Evolutionary conservation across 2,888 invertebrate genomes (phyloP).

Genomic region (Osmoderma eremita): DNA sequence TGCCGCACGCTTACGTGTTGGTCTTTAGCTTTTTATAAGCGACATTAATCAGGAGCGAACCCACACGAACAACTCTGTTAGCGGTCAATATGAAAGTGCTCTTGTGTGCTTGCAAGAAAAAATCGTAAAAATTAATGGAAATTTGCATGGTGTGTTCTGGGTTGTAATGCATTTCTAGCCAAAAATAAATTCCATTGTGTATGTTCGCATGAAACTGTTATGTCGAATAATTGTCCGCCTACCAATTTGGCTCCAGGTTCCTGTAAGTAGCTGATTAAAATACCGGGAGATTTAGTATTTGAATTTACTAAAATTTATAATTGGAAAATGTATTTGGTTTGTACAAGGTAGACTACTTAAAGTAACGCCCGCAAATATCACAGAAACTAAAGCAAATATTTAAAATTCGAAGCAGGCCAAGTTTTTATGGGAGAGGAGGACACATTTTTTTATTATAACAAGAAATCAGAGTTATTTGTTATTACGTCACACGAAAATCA

Average conservation of each 20-base stretch:
- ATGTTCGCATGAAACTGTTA: slow-evolving; percentile 13
- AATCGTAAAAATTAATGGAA: not conserved
- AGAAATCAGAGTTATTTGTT: too few species aligned
- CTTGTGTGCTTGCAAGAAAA: not conserved
- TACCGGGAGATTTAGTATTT: not conserved
- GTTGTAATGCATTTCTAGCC: slow-evolving; percentile 8
- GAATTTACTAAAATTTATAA: too few species aligned
- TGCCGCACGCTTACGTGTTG: slow-evolving; percentile 4
- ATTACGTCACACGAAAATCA: too few species aligned
- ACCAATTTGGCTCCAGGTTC: not conserved
- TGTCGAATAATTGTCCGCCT: slow-evolving; percentile 5
- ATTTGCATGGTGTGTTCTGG: not conserved
- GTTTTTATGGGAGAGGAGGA: too few species aligned
- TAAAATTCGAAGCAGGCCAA: too few species aligned
- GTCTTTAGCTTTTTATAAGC: slow-evolving; percentile 31
- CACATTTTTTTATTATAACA: too few species aligned
- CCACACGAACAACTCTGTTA: not conserved
- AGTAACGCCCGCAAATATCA: too few species aligned
- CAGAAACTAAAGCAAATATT: too few species aligned
- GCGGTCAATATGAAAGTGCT: slow-evolving; percentile 5
- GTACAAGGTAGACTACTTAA: too few species aligned
- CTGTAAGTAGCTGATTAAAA: slow-evolving; percentile 3
- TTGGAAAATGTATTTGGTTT: not conserved
- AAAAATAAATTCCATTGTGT: slow-evolving; percentile 15
- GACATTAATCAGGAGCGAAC: slow-evolving; percentile 25